These are phyloP conservation scores for Mustela nigripes DNA, from an alignment of 2,113 vertebrate species.

Conservation along the genomic window DNA sequence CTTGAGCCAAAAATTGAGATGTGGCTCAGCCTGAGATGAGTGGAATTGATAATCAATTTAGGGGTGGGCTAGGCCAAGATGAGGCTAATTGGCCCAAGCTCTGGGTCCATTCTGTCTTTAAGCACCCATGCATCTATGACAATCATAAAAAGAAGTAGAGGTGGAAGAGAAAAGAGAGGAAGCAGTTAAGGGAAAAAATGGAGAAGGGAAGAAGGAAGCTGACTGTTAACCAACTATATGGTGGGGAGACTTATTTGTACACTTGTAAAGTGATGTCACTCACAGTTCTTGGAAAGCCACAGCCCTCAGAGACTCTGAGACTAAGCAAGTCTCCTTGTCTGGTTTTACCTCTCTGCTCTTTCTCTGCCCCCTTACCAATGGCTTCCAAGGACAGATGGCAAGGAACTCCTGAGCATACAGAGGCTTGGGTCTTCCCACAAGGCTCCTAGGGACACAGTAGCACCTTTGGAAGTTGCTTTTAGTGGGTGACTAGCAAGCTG, in stretches of 20 bases:
- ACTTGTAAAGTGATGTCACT: conserved; percentile 46
- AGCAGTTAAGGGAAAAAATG: conserved; percentile 29
- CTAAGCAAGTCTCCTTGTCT: conserved; percentile 30
- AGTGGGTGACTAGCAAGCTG: conserved; percentile 62
- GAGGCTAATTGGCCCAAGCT: conserved; percentile 57
- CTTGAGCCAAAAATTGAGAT: conserved; percentile 68
- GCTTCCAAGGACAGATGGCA: conserved; percentile 57
- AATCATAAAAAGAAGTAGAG: conserved; percentile 66
- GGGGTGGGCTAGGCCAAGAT: conserved; percentile 21
- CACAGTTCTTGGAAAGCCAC: conserved; percentile 57
- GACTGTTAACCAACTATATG: conserved; percentile 38
- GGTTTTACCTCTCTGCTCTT: conserved; percentile 8
- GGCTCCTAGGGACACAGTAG: conserved; percentile 67
- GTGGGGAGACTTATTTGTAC: conserved; percentile 11
- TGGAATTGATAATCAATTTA: conserved; percentile 52
- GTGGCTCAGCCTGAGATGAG: conserved; percentile 72
- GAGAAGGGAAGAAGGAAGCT: conserved; percentile 51
- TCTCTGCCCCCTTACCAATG: not conserved
- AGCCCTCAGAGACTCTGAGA: conserved; percentile 23
- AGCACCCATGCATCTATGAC: conserved; percentile 70
- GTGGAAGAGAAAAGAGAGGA: conserved; percentile 30
- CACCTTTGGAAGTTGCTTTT: conserved; percentile 75
- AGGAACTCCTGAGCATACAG: conserved; percentile 60
- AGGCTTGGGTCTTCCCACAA: conserved; percentile 52
- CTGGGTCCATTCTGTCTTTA: conserved; percentile 66